These are phyloP conservation scores for Pseudomyrmex sp. DNA, from an alignment of 1,140 invertebrate genomes.

Conservation along the genomic window DNA sequence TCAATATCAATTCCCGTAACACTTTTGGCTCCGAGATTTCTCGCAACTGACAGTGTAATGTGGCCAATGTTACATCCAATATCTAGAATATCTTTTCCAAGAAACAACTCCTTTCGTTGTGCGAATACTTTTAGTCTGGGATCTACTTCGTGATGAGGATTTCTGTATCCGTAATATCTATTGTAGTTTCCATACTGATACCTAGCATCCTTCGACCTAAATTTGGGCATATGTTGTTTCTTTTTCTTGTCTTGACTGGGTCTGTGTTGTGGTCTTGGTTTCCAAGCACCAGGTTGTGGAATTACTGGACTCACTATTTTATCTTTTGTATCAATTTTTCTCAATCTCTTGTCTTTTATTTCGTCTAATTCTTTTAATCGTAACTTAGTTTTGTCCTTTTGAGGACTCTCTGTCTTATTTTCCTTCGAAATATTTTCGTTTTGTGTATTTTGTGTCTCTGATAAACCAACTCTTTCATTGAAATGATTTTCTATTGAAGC, in stretches of 20 bases:
- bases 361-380: constrained; percentile 82
- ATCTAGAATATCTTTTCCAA: constrained; percentile 96
- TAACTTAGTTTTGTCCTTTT: constrained; percentile 81
- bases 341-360: constrained; percentile 85
- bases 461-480: background rate
- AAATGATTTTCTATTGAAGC: background rate
- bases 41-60: constrained; percentile 94
- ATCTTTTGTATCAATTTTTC: constrained; percentile 90
- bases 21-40: constrained; percentile 92
- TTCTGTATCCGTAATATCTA: constrained; percentile 98
- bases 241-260: constrained; percentile 81
- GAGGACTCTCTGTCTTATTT: constrained; percentile 77
- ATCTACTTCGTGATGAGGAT: constrained; percentile 92
- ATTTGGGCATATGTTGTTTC: constrained; percentile 87
- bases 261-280: constrained; percentile 81
- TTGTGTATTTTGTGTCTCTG: constrained; percentile 60
- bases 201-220: constrained; percentile 90
- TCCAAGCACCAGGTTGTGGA: constrained; percentile 94
- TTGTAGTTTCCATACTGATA: constrained; percentile 99
- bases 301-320: constrained; percentile 97
- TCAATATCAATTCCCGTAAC: constrained; percentile 99
- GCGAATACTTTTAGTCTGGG: constrained; percentile 92
- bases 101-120: constrained; percentile 93
- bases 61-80: constrained; percentile 99
- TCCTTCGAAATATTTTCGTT: constrained; percentile 73